Evolutionary conservation across 2,113 vertebrate species (phyloP).

Genomic region (Scomber japonicus): DNA sequence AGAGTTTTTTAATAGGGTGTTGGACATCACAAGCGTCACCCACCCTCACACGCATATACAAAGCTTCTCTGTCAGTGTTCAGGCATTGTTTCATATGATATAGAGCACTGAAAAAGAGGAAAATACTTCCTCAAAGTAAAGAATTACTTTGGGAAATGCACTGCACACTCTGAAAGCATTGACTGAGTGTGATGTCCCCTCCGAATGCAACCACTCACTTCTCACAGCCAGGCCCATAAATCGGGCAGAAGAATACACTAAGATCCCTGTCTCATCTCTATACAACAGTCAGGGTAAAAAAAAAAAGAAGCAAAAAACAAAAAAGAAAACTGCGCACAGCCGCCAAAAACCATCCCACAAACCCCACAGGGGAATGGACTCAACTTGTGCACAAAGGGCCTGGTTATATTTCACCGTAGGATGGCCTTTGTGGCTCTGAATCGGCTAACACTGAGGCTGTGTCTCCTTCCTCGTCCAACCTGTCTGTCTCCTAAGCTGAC

Average conservation of each 20-base stretch:
- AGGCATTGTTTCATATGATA: background rate
- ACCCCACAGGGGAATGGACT: slow-evolving; percentile 72
- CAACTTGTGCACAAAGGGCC: slow-evolving; percentile 73
- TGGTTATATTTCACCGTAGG: slow-evolving; percentile 82
- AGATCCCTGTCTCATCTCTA: slow-evolving; percentile 68
- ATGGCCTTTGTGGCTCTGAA: slow-evolving; percentile 74
- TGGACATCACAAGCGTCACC: slow-evolving; percentile 27
- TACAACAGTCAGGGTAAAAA: slow-evolving; percentile 41
- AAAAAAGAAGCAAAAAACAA: slow-evolving; percentile 14
- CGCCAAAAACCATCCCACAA: slow-evolving; percentile 70
- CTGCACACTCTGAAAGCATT: slow-evolving; percentile 17
- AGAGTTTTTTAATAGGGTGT: slow-evolving; percentile 29
- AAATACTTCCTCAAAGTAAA: slow-evolving; percentile 25
- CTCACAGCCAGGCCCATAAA: slow-evolving; percentile 49
- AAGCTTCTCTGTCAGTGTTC: no score
- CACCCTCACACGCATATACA: background rate
- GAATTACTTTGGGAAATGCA: slow-evolving; percentile 16
- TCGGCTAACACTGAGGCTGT: slow-evolving; percentile 68
- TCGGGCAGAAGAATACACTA: slow-evolving; percentile 62
- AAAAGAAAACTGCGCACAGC: slow-evolving; percentile 35
- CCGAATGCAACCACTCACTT: slow-evolving; percentile 40
- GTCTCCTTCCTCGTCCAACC: slow-evolving; percentile 70
- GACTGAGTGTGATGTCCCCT: slow-evolving; percentile 36
- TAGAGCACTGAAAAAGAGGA: slow-evolving; percentile 17
- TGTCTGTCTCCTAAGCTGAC: slow-evolving; percentile 74